Percentiles rank a stretch among this genome's conserved stretches.
Conservation (phyloP, 2,888 invertebrate species). For the Aleiodes leptofemur region DNA sequence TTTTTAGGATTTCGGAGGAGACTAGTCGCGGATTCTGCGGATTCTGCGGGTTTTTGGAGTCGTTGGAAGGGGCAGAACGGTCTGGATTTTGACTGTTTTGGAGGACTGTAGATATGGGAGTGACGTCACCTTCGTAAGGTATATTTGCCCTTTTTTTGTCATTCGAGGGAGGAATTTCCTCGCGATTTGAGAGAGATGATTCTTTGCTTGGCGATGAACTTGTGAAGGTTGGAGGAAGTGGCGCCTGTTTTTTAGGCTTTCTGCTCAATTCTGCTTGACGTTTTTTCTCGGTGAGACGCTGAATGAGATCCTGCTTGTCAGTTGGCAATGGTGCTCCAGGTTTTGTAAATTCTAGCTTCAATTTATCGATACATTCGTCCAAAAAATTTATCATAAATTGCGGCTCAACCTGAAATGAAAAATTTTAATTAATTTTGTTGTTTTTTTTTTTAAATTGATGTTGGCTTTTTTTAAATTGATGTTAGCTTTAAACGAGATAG, state of each 20-base stretch:
- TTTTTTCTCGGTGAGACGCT: slow-evolving; percentile 81
- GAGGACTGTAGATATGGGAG: not conserved
- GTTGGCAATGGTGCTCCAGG: slow-evolving; percentile 75
- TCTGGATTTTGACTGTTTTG: slow-evolving; percentile 2
- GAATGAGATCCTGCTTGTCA: slow-evolving; percentile 81
- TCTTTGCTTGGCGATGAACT: slow-evolving; percentile 50
- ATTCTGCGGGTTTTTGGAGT: slow-evolving; percentile 50
- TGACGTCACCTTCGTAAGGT: slow-evolving; percentile 49
- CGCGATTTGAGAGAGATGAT: slow-evolving; percentile 54
- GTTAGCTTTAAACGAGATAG: too few relatives aligned
- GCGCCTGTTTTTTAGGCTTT: slow-evolving; percentile 72
- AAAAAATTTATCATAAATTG: slow-evolving; percentile 84
- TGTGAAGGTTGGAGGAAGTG: slow-evolving; percentile 71
- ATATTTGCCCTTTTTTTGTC: slow-evolving; percentile 56
- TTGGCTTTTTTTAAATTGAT: too few relatives aligned
- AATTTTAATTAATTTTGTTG: not conserved
- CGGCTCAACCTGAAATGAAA: slow-evolving; percentile 79
- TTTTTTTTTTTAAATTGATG: slow-evolving; percentile 15
- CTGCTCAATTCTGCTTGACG: slow-evolving; percentile 77
- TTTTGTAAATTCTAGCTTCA: slow-evolving; percentile 68
- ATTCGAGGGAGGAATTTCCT: slow-evolving; percentile 30
- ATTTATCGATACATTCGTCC: slow-evolving; percentile 81
- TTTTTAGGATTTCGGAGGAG: slow-evolving; percentile 62
- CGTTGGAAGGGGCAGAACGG: slow-evolving; percentile 52
- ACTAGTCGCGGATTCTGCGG: slow-evolving; percentile 63